phyloP scores from a whole-genome alignment of 1,140 invertebrate genomes.

The Rhagoletis pomonella region DNA sequence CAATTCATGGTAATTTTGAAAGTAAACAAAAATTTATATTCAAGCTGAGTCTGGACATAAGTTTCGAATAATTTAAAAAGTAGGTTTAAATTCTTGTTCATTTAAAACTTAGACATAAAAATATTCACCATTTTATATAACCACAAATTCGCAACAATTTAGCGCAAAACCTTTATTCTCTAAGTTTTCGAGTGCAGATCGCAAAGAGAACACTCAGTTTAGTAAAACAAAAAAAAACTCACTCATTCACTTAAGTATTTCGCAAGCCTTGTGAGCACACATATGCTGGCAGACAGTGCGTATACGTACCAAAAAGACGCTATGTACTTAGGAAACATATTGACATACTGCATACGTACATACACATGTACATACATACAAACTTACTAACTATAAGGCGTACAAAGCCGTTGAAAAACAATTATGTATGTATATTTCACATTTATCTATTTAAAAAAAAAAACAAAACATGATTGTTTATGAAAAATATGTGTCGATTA shows the following conservation, averaged over 20 bases:
- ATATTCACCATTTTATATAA: too few relatives aligned
- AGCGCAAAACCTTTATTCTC: too few relatives aligned
- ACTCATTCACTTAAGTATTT: not conserved
- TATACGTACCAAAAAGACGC: constrained; percentile 5
- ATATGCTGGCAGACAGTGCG: not conserved
- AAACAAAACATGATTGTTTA: not conserved
- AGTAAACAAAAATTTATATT: too few relatives aligned
- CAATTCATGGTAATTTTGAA: too few relatives aligned
- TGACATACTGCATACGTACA: not conserved
- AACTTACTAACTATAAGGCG: not conserved
- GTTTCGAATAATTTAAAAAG: too few relatives aligned
- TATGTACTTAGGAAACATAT: not conserved
- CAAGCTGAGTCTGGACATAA: too few relatives aligned
- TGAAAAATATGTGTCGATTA: not conserved
- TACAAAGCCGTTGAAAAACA: not conserved
- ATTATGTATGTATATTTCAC: not conserved
- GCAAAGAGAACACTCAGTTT: not conserved
- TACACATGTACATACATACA: not conserved
- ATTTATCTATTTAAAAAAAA: not conserved
- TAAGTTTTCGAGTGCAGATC: not conserved
- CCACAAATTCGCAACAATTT: too few relatives aligned
- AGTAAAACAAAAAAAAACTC: not conserved
- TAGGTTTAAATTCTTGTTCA: too few relatives aligned
- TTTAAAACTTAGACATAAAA: too few relatives aligned
- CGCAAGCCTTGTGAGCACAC: not conserved